Base-by-base conservation (phyloP, 2,888 invertebrate genomes). In the Mellilla xanthometata region DNA sequence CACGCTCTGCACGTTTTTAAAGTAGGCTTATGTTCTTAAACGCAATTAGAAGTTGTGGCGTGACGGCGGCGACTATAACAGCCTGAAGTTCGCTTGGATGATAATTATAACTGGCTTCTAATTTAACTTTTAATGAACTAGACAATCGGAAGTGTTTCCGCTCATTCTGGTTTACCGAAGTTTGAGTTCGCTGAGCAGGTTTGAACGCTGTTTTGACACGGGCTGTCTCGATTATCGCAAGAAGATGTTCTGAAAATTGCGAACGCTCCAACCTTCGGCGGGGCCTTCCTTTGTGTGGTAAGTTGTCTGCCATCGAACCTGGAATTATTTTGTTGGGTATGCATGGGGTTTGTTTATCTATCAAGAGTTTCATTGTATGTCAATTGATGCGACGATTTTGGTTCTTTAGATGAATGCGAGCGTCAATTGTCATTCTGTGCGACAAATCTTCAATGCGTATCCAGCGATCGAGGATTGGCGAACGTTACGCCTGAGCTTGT, bases 311-410 rank as follows among this genome's bases (percentile, higher is more conserved):
- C 31, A 67, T 72, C 65, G 74, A 65, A 61, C 54, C 59, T 62
- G 68, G 65, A 61, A 61, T 65, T 65, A 68, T 66, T 67, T 67
- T 70, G 65, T 65, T 65, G 67, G 66, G 67, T 56, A 60, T 77
- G 76, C 76, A 77, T 72, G 76, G 73, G 70, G 69, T 62, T 59
- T 56, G 53, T 42, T 57, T 62, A 61, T 56, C 56, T 56, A 50
- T 46, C 46, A 45, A 42, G 43, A 22, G 39, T 39, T 35, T 42
- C 49, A 54, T 54, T 45, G 42, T 42, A 44, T 26, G 39, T 31
- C 39, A 35, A 58, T 53, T 58, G 46, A 62, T 54, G 56, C 49
- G 44, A 47, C 49, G 49, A 54, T 57, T 56, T 48, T 60, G 40
- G 50, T 58, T 58, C 51, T 56, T 57, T 62, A 60, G 59, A 67